Percentiles rank a stretch among this genome's conserved stretches.
phyloP scores from a whole-genome alignment of 1,140 invertebrate genomes.

The Drosophila carrolli region DNA sequence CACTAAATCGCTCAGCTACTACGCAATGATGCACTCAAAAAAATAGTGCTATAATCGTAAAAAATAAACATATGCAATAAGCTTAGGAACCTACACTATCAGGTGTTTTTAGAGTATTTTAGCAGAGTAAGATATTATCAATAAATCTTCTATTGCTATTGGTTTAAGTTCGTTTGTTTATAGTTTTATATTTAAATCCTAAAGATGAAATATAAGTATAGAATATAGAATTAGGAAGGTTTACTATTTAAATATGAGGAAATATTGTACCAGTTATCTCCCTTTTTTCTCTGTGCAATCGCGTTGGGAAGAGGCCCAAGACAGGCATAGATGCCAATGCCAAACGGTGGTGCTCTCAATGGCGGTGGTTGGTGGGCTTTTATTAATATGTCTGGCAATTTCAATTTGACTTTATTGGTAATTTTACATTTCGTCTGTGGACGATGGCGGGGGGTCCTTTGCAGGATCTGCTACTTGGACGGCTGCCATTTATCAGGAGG shows the following conservation, averaged over 20 bases:
- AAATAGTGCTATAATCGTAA: background rate
- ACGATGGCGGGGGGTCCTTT: constrained; percentile 11
- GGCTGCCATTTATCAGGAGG: constrained; percentile 34
- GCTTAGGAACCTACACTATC: background rate
- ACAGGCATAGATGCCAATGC: constrained; percentile 27
- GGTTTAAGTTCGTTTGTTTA: too few species aligned
- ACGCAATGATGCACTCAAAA: constrained; percentile 39
- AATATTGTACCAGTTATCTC: too few species aligned
- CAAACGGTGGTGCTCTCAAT: constrained; percentile 22
- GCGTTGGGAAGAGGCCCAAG: constrained; percentile 10
- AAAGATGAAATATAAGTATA: too few species aligned
- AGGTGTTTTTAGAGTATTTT: too few species aligned
- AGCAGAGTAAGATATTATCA: too few species aligned
- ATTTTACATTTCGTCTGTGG: constrained; percentile 70
- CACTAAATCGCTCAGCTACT: constrained; percentile 53
- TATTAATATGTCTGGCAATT: constrained; percentile 84
- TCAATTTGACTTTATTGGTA: constrained; percentile 82
- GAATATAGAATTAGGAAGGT: too few species aligned
- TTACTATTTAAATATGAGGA: too few species aligned
- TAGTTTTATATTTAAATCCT: too few species aligned
- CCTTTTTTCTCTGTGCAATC: constrained; percentile 12
- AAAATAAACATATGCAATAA: background rate
- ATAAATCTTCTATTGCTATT: too few species aligned
- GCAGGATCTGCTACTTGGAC: constrained; percentile 31
- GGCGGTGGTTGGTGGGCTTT: constrained; percentile 56